Percentiles rank a stretch among this genome's conserved stretches.
Conservation (phyloP, 2,797 vertebrate species). For the Alauda arvensis region DNA sequence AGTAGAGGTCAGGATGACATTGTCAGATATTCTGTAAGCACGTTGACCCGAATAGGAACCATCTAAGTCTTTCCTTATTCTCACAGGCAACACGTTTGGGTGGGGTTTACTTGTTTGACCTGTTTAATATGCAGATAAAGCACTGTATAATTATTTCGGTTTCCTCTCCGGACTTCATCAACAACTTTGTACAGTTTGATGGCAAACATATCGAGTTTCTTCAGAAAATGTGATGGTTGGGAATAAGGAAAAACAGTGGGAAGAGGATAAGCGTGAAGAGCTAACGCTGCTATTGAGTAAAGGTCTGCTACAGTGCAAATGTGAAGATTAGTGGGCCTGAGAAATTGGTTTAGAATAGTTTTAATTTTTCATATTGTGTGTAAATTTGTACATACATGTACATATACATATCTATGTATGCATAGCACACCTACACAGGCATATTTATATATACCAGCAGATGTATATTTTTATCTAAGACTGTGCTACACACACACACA, state of each 20-base stretch:
- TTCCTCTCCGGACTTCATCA: neutral
- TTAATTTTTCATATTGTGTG: neutral
- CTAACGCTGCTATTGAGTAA: neutral
- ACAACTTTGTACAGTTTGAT: neutral
- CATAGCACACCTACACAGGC: neutral
- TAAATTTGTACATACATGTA: neutral
- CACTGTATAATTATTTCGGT: neutral
- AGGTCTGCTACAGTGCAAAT: neutral
- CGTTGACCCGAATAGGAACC: neutral
- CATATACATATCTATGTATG: neutral
- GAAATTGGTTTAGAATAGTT: neutral
- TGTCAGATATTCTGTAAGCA: slow-evolving; percentile 6
- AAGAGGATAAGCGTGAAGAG: slow-evolving; percentile 21
- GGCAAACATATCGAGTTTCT: neutral
- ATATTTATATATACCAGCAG: neutral
- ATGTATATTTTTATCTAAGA: neutral
- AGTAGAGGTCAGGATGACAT: slow-evolving; percentile 64
- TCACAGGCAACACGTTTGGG: slow-evolving; percentile 6
- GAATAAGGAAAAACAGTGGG: neutral
- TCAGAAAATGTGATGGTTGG: neutral
- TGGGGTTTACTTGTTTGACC: neutral
- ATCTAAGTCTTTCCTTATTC: neutral
- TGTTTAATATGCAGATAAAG: neutral
- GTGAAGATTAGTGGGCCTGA: neutral
- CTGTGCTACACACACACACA: neutral